Percentiles rank a stretch among this genome's conserved stretches.
Conservation (phyloP, 2,113 vertebrate genomes). For the Blennius ocellaris region DNA sequence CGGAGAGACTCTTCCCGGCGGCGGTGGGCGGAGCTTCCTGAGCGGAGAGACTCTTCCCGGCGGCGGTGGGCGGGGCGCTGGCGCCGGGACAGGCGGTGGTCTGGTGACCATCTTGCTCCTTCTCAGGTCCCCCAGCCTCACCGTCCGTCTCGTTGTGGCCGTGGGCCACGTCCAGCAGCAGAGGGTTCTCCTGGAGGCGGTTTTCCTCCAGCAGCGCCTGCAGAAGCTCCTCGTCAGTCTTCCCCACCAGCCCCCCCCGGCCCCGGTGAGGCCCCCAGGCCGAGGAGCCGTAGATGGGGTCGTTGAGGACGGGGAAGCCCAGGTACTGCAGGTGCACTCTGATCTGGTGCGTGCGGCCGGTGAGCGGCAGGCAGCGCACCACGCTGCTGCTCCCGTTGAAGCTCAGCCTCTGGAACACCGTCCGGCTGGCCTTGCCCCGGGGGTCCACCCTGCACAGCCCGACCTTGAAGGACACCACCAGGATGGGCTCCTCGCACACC, state of each 20-base stretch:
- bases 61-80: background rate
- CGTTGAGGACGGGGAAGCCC: conserved; percentile 94
- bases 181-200: conserved; percentile 87
- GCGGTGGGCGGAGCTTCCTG: background rate
- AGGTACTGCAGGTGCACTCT: conserved; percentile 96
- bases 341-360: conserved; percentile 97
- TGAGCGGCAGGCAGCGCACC: conserved; percentile 90
- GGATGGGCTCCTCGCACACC: conserved; percentile 92
- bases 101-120: too few relatives aligned
- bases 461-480: conserved; percentile 95
- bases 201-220: conserved; percentile 90
- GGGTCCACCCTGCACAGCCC: conserved; percentile 94
- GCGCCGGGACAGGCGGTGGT: too few relatives aligned
- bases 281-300: conserved; percentile 95
- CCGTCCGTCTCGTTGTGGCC: background rate
- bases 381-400: conserved; percentile 92
- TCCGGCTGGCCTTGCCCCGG: conserved; percentile 90
- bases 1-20: conserved; percentile 76
- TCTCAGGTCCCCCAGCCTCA: too few relatives aligned
- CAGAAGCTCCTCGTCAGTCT: conserved; percentile 90
- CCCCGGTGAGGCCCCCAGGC: conserved; percentile 92
- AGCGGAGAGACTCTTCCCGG: background rate
- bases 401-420: conserved; percentile 91
- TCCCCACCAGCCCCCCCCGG: conserved; percentile 85
- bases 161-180: conserved; percentile 82